These are phyloP conservation scores for Oxyura jamaicensis DNA, from an alignment of 2,113 vertebrate species.

Conservation along the genomic window DNA sequence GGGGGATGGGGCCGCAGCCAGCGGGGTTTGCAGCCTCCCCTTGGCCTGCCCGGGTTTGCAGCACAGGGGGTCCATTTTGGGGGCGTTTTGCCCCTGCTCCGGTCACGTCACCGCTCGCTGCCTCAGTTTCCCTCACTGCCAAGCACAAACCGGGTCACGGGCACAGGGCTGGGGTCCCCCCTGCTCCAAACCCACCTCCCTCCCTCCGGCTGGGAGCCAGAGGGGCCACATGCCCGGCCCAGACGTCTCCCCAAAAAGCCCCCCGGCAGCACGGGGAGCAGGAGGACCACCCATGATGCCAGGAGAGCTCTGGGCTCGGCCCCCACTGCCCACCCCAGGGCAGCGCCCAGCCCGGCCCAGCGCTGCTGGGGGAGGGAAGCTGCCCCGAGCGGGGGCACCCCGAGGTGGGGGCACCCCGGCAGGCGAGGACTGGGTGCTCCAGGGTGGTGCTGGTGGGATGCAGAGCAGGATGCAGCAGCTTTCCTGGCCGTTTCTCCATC, in stretches of 20 bases:
- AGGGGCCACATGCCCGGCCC: no score
- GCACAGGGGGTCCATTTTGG: not conserved
- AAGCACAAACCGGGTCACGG: not conserved
- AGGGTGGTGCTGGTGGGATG: rapidly evolving
- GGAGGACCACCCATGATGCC: no score
- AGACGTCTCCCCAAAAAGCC: no score
- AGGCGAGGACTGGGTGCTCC: not conserved
- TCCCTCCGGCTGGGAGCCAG: no score
- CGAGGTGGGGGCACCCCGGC: rapidly evolving
- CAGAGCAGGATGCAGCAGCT: rapidly evolving
- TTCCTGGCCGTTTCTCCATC: not conserved
- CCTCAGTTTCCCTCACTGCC: not conserved
- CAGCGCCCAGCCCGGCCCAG: no score
- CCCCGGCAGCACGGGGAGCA: no score
- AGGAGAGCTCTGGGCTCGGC: no score
- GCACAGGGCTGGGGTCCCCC: no score
- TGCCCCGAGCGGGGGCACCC: rapidly evolving
- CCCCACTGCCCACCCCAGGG: no score
- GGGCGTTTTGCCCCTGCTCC: not conserved
- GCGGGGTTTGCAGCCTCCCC: not conserved
- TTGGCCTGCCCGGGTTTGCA: rapidly evolving
- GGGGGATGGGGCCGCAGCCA: not conserved
- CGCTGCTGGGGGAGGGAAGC: not conserved
- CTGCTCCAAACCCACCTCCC: no score
- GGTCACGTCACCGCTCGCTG: rapidly evolving